Evolutionary conservation across 2,113 vertebrate genomes (phyloP).

Genomic region (Onychostruthus taczanowskii): DNA sequence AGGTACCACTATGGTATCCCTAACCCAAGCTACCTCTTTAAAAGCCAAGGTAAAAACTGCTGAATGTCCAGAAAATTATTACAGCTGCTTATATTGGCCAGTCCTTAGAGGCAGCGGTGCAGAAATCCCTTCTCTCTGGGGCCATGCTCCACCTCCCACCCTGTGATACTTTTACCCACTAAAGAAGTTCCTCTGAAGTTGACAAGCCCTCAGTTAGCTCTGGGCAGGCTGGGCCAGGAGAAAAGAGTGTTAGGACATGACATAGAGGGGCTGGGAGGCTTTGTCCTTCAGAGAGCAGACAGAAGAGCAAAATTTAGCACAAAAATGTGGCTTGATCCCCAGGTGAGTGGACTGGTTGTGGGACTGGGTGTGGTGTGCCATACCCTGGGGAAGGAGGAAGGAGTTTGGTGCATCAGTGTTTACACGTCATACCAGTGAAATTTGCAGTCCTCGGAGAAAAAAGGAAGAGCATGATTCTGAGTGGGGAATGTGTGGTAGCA

Average conservation of each 20-base stretch:
- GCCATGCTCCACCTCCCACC: not conserved
- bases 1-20: not conserved
- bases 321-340: not conserved
- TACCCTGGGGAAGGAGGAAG: not conserved
- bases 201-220: not conserved
- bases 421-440: not conserved
- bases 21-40: not conserved
- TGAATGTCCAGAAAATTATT: not conserved
- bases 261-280: not conserved
- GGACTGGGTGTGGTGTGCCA: not conserved
- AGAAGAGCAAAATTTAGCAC: not conserved
- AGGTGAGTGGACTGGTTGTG: not conserved
- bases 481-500: not conserved
- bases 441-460: not conserved
- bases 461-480: not conserved
- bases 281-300: not conserved
- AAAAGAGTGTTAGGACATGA: not conserved
- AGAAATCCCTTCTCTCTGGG: not conserved
- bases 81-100: not conserved
- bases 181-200: not conserved
- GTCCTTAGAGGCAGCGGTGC: not conserved
- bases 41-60: not conserved
- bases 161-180: not conserved
- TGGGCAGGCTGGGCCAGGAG: not conserved
- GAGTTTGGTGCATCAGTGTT: not conserved